Evolutionary conservation across 2,797 vertebrate species (phyloP), one percentile per base, ranked within the genome.

Genomic region (Pipistrellus kuhlii): DNA sequence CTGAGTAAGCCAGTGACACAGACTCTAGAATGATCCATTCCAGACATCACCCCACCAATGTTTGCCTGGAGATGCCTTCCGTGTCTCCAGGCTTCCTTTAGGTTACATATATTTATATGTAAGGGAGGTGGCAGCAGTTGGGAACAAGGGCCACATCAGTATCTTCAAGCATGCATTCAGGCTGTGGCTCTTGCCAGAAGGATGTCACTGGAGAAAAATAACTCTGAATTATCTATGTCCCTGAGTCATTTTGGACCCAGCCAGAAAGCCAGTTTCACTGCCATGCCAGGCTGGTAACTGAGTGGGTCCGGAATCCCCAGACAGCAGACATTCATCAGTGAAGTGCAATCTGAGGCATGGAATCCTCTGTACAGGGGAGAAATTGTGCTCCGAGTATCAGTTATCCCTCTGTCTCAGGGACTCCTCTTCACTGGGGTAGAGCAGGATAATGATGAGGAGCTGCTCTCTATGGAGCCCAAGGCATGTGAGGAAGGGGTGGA

Each of bases 121-220:
- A 27, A 41, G n/a, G 73, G 76, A 84, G 51, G 15, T 51, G 4
- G 21, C 32, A 41, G 32, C 8, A 8, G 3, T 35, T 18, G 13
- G 8, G 8, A 18, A 8, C 27, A 55, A 51, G 38, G 18, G 32
- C 25, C 21, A 53, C 6, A 3, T 48, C 38, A 51, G 11, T 30
- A 32, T 78, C 32, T 66, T 25, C 30, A 41, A 83, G 35, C 5
- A 1, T 68, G 30, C 32, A 10, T 38, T 23, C 35, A 38, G 90
- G 30, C 76, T 76, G 51, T 64, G 46, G 15, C n/a, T 71, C 44
- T 73, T 30, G 51, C 73, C 30, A 15, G 73, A 88, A 10, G 57
- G 35, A 46, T 83, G 93, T 81, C 57, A 55, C 17, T 59, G 11
- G 55, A 89, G 71, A 89, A 87, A 90, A 95, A 62, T 20, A 69